Conservation (phyloP, 2,797 vertebrate genomes). For the Protosalanx chinensis region DNA sequence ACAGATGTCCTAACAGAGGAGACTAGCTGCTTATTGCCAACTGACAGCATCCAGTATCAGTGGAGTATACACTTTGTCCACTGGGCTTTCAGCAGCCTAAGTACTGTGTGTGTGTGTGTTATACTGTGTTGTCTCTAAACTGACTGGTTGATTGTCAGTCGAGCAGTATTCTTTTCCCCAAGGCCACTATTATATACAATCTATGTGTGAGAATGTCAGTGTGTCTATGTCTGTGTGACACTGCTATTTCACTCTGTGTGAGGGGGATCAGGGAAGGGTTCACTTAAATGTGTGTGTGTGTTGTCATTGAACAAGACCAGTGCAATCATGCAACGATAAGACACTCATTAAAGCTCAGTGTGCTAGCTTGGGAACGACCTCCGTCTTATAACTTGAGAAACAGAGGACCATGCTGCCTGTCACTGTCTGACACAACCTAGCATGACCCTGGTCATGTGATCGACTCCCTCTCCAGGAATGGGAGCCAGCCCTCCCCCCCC, state of each 20-base stretch:
- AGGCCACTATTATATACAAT: slow-evolving; percentile 2
- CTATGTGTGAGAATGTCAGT: not conserved
- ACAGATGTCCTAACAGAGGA: too few relatives aligned
- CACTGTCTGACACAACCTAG: too few relatives aligned
- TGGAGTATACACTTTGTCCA: slow-evolving; percentile 12
- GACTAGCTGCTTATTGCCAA: slow-evolving; percentile 10
- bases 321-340: too few relatives aligned
- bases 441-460: too few relatives aligned
- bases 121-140: slow-evolving; percentile 42
- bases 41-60: slow-evolving; percentile 47
- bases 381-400: too few relatives aligned
- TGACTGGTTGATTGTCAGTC: slow-evolving; percentile 46
- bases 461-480: not conserved
- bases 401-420: too few relatives aligned
- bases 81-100: slow-evolving; percentile 9
- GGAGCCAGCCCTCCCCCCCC: too few relatives aligned
- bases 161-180: slow-evolving; percentile 28
- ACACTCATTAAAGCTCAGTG: too few relatives aligned
- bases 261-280: not conserved
- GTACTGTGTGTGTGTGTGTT: not conserved
- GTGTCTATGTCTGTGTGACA: not conserved
- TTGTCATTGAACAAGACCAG: not conserved
- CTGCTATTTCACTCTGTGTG: too few relatives aligned
- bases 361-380: too few relatives aligned
- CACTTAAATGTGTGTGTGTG: slow-evolving; percentile 4